Evolutionary conservation across 2,797 vertebrate genomes (phyloP).

Genomic region (Pelobates cultripes): DNA sequence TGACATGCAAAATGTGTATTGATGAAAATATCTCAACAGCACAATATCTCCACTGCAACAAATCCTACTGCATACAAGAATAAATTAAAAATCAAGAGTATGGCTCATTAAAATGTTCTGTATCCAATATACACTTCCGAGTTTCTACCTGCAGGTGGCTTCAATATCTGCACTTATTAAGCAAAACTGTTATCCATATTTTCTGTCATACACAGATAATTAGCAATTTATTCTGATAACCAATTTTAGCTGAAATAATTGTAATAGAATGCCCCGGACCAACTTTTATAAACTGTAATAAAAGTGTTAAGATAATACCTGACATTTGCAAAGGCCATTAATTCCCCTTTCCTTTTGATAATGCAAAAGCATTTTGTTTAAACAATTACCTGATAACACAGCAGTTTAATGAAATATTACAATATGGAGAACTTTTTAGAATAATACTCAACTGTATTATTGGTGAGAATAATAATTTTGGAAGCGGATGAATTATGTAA

Average conservation of each 20-base stretch:
- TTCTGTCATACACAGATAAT: slow-evolving; percentile 80
- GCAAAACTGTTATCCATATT: slow-evolving; percentile 72
- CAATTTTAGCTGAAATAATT: slow-evolving; percentile 83
- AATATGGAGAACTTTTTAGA: slow-evolving; percentile 69
- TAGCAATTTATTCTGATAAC: slow-evolving; percentile 84
- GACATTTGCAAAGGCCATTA: slow-evolving; percentile 89
- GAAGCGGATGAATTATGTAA: background rate
- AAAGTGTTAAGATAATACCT: slow-evolving; percentile 87
- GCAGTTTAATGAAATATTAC: slow-evolving; percentile 74
- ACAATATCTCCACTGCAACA: too few species aligned
- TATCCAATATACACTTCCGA: slow-evolving; percentile 58
- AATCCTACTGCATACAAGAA: too few species aligned
- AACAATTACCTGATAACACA: slow-evolving; percentile 81
- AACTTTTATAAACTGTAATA: slow-evolving; percentile 86
- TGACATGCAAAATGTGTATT: too few species aligned
- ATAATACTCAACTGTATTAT: slow-evolving; percentile 66
- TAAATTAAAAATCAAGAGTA: too few species aligned
- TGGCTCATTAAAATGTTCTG: too few species aligned
- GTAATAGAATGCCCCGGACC: slow-evolving; percentile 77
- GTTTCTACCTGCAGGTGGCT: slow-evolving; percentile 79
- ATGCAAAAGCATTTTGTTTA: slow-evolving; percentile 81
- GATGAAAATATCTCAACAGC: too few species aligned
- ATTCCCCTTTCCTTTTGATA: slow-evolving; percentile 86
- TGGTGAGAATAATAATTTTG: slow-evolving; percentile 55
- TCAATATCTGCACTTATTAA: slow-evolving; percentile 73